phyloP scores from a whole-genome alignment of 2,797 vertebrate genomes.

The Acanthornis magna region DNA sequence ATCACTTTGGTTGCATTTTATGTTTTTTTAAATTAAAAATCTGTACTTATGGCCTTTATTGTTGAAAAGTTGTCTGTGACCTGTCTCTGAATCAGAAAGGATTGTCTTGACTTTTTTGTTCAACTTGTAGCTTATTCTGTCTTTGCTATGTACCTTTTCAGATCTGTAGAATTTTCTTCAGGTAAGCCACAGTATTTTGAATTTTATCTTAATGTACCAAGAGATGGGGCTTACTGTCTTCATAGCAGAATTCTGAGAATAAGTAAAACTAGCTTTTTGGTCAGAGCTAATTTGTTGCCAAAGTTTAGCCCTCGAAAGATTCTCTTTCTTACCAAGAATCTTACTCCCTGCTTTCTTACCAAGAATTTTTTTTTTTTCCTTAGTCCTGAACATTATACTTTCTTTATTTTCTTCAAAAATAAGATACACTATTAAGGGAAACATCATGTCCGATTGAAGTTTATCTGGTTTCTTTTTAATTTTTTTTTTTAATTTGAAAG shows the following conservation, averaged over 20 bases:
- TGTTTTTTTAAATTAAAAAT: not conserved
- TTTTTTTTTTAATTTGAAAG: not conserved
- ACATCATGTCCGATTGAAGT: not conserved
- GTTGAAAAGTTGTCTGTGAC: not conserved
- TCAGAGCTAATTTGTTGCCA: not conserved
- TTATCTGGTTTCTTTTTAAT: not conserved
- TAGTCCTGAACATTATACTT: not conserved
- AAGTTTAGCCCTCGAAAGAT: not conserved
- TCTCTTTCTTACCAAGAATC: not conserved
- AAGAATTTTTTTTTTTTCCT: too few species aligned
- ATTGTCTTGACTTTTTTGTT: not conserved
- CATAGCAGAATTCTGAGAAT: not conserved
- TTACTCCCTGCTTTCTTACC: not conserved
- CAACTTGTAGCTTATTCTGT: not conserved
- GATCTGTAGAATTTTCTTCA: not conserved
- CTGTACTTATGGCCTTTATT: not conserved
- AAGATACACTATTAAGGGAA: not conserved
- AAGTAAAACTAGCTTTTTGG: not conserved
- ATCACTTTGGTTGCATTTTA: rapidly evolving
- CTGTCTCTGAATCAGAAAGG: not conserved
- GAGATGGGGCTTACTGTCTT: not conserved
- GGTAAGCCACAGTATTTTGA: not conserved
- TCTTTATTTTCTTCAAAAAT: not conserved
- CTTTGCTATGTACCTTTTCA: not conserved
- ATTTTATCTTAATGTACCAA: not conserved